Evolutionary conservation across 2,888 invertebrate genomes (phyloP).

Genomic region (Zygothrica quintamaculata): DNA sequence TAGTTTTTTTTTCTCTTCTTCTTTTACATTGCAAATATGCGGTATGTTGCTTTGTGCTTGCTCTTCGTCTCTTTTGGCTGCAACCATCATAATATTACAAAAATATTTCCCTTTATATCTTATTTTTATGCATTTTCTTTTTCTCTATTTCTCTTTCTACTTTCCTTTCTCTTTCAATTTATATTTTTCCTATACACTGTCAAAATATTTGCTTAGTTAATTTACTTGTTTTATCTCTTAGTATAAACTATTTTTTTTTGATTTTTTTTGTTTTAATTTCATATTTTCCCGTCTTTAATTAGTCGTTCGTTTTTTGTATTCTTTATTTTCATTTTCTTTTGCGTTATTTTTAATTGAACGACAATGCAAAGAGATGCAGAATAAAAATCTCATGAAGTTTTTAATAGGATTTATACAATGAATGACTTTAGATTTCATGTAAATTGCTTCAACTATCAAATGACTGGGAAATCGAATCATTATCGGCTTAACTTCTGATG

Average conservation of each 20-base stretch:
- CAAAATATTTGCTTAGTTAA: constrained; percentile 63
- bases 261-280: constrained; percentile 34
- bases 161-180: constrained; percentile 13
- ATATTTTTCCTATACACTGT: too few species aligned
- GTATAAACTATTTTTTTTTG: constrained; percentile 38
- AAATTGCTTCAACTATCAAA: too few species aligned
- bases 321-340: too few species aligned
- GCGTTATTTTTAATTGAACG: too few species aligned
- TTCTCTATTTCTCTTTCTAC: constrained; percentile 12
- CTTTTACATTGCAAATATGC: constrained; percentile 67
- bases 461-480: too few species aligned
- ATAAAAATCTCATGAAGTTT: too few species aligned
- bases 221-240: constrained; percentile 52
- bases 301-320: constrained; percentile 38
- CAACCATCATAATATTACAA: constrained; percentile 15
- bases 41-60: constrained; percentile 58
- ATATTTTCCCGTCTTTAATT: constrained; percentile 62
- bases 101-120: constrained; percentile 8
- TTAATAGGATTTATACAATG: too few species aligned
- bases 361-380: too few species aligned
- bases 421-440: too few species aligned
- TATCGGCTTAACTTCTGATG: too few species aligned
- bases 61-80: constrained; percentile 31
- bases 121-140: constrained; percentile 11
- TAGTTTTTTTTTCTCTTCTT: constrained; percentile 29